Base-by-base conservation (phyloP, 2,888 invertebrate species). In the Pheosia gnoma region DNA sequence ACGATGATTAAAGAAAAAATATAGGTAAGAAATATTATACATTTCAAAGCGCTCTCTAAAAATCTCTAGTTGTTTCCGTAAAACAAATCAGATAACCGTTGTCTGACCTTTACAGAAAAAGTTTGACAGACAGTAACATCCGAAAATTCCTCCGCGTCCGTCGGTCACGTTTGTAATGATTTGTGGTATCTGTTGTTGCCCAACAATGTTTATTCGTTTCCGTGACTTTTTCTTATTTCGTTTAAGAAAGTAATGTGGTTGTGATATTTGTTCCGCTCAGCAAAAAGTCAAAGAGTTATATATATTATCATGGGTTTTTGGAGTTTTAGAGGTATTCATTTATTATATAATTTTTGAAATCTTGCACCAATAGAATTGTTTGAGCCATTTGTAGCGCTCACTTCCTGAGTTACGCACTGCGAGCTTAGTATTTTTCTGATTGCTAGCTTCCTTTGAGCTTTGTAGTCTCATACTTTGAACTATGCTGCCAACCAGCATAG, bases 131-230 rank as follows among this genome's bases (percentile, higher is more conserved):
- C 62, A 57, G 60, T 69, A 72, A 54, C 58, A 56, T 60, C 60
- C 52, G 55, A 68, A 70, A 78, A 82, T 82, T 79, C 80, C 75
- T 79, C 72, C 77, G 79, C 80, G 82, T 75, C 66, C 63, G 55
- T 66, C 47, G 72, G 80, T 80, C 81, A 82, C 80, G 81, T 70
- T 71, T 75, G 65, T 68, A 70, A 80, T 77, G 75, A 71, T 77
- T 80, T 76, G 74, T 77, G 75, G 73, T 70, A 68, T 75, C 65
- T 66, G 67, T 65, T 63, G 68, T 74, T 69, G 65, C 67, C 60
- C 67, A 71, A 76, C 67, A 72, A 72, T 70, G 68, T 71, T 66
- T 72, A 65, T 64, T 67, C 59, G 63, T 56, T 62, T 67, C 63
- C 64, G 59, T 59, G 61, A 70, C 66, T 65, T 68, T 72, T 69